Evolutionary conservation across 2,888 invertebrate species (phyloP).

Genomic region (Chrysolina americana): DNA sequence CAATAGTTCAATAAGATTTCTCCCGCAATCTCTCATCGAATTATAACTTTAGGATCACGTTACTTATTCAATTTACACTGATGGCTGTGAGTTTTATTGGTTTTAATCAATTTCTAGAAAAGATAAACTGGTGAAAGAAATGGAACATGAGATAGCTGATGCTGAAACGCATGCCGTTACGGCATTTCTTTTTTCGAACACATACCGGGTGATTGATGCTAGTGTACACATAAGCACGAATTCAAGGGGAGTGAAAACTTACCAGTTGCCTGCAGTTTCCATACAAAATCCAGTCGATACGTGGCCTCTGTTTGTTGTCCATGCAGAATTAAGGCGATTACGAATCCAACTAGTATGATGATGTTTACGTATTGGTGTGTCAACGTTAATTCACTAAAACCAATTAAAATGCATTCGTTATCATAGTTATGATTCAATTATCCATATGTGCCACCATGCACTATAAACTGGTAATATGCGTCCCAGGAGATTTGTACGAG

Average conservation of each 20-base stretch:
- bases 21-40: neutral
- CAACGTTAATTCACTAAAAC: slow-evolving; percentile 61
- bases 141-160: too few species aligned
- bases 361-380: slow-evolving; percentile 73
- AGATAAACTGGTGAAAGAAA: neutral
- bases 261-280: slow-evolving; percentile 97
- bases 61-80: neutral
- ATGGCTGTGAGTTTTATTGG: neutral
- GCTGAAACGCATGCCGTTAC: too few species aligned
- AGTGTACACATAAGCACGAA: too few species aligned
- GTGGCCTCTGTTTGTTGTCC: slow-evolving; percentile 96
- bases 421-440: slow-evolving; percentile 6
- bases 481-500: neutral
- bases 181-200: too few species aligned
- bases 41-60: neutral
- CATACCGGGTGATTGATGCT: too few species aligned
- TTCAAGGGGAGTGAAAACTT: neutral
- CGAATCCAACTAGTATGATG: slow-evolving; percentile 81
- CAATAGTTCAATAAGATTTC: slow-evolving; percentile 5
- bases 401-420: slow-evolving; percentile 25
- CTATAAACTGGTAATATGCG: slow-evolving; percentile 5
- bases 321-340: slow-evolving; percentile 88
- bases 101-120: neutral
- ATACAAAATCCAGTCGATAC: slow-evolving; percentile 94
- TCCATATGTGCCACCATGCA: neutral